Evolutionary conservation across 2,888 invertebrate genomes (phyloP).

Genomic region (Resseliella maxima): DNA sequence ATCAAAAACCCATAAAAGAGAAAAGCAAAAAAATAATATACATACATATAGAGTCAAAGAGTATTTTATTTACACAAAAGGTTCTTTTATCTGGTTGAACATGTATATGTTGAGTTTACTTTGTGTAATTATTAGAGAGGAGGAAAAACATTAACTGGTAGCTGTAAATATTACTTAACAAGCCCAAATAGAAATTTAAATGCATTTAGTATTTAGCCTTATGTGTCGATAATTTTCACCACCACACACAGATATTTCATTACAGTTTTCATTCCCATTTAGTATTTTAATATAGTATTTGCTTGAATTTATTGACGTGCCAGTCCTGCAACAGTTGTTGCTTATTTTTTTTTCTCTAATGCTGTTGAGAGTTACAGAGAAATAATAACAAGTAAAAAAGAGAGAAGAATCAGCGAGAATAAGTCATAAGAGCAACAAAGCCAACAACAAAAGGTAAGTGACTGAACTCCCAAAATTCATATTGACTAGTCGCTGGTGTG

Average conservation of each 20-base stretch:
- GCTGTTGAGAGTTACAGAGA: neutral
- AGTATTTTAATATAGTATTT: neutral
- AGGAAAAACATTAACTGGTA: slow-evolving; percentile 45
- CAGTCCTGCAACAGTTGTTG: slow-evolving; percentile 24
- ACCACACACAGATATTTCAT: slow-evolving; percentile 46
- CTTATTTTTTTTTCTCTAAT: neutral
- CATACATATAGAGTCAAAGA: neutral
- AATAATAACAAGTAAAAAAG: neutral
- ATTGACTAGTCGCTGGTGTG: slow-evolving; percentile 47
- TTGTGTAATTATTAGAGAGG: slow-evolving; percentile 9
- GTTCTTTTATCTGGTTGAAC: slow-evolving; percentile 1
- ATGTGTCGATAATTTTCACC: slow-evolving; percentile 57
- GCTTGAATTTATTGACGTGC: neutral
- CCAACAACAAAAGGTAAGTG: slow-evolving; percentile 53
- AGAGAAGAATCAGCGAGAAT: neutral
- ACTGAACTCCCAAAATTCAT: slow-evolving; percentile 19
- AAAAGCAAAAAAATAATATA: neutral
- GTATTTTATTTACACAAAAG: slow-evolving; percentile 11
- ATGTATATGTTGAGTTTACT: slow-evolving; percentile 2
- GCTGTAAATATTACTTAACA: slow-evolving; percentile 54
- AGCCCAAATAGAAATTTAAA: slow-evolving; percentile 57
- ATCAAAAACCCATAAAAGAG: neutral
- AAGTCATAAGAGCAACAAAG: slow-evolving; percentile 19
- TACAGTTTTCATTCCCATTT: neutral
- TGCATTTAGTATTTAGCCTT: slow-evolving; percentile 58